Base-by-base conservation (phyloP, 2,113 vertebrate species). In the Oxygymnocypris stewartii region DNA sequence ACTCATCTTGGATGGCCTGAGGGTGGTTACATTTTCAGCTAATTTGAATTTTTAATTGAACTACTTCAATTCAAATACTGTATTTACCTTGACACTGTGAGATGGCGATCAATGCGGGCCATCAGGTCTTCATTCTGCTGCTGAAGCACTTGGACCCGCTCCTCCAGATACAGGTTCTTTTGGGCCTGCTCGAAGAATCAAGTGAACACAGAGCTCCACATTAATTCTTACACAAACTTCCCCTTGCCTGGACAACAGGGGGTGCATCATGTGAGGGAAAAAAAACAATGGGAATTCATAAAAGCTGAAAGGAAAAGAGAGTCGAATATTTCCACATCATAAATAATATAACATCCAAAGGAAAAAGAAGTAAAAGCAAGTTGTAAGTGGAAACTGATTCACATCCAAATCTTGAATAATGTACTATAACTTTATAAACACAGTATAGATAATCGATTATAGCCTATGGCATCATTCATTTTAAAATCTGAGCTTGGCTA, bases 101-200 rank as follows among this genome's bases (percentile, higher is more conserved):
- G 95, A 88, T 99, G 99, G 88, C 95, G 94, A 37, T 99, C 96
- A 51, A 99, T 98, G 85, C 96, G 96, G 28, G 95, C 97, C 93
- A 91, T 96, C 89, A 99, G 94, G 82, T 99, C 97, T 93, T 99
- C 98, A 0, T 99, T 99, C 92, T 98, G 98, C 92, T 99, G 98
- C 92, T 98, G 97, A 86, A 99, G 94, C 82, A 99, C 93, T 75
- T 97, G 97, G 80, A 99, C 96, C 89, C 94, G 97, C 91, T 99
- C 98, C 90, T 99, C 96, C 65, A 99, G 93, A 85, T 97, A 93
- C 85, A 97, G 93, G 28, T 99, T 99, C 92, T 97, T 99, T 90
- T 99, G 96, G 74, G 95, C 96, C 98, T 99, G 93, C 89, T 95
- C 94, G 49, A 57, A 93, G 89, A 86, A 78, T 88, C 85, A 84